phyloP scores from a whole-genome alignment of 2,113 vertebrate genomes.

The Psephotus haematonotus region DNA sequence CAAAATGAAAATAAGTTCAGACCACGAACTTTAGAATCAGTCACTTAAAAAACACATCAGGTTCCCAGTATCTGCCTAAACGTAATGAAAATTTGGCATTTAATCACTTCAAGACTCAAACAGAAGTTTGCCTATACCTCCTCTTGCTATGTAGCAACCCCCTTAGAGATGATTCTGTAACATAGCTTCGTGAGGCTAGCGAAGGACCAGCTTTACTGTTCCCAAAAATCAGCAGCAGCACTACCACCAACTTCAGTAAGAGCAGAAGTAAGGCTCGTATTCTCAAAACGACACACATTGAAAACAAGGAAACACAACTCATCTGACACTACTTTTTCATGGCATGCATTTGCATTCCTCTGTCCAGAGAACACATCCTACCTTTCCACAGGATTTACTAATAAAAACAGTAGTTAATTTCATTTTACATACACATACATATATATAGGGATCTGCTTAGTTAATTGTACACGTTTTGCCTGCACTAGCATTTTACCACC shows the following conservation, averaged over 20 bases:
- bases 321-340: neutral
- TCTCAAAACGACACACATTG: neutral
- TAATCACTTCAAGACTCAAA: neutral
- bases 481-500: conserved; percentile 3
- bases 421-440: neutral
- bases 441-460: neutral
- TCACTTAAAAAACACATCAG: neutral
- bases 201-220: neutral
- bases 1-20: neutral
- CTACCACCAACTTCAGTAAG: neutral
- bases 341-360: neutral
- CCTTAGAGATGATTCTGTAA: neutral
- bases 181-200: neutral
- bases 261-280: neutral
- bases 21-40: accelerated
- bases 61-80: neutral
- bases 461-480: neutral
- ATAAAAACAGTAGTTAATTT: neutral
- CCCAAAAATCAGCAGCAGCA: neutral
- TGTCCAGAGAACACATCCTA: neutral
- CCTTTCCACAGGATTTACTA: neutral
- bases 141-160: neutral
- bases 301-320: neutral
- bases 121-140: neutral
- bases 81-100: neutral